These are phyloP conservation scores for Sinocyclocheilus grahami DNA, from an alignment of 2,113 vertebrate genomes.

Conservation along the genomic window DNA sequence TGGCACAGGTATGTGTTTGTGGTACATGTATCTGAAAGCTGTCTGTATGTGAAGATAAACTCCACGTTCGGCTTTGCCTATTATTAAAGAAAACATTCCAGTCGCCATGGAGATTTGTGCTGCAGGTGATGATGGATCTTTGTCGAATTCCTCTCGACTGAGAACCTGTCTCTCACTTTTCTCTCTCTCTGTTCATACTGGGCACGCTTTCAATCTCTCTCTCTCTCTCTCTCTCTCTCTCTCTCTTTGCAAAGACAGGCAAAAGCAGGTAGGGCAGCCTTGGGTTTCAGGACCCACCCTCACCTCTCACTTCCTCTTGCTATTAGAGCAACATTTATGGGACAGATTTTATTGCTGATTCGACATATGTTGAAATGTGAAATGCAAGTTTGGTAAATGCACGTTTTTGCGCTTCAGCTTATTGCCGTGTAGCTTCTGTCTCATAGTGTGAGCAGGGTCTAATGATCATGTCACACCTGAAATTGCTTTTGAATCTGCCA, in stretches of 20 bases:
- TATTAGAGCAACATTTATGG: too few relatives aligned
- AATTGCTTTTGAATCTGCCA: background rate
- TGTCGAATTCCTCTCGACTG: slow-evolving; percentile 67
- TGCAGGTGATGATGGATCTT: slow-evolving; percentile 69
- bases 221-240: slow-evolving; percentile 22
- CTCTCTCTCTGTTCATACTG: slow-evolving; percentile 26
- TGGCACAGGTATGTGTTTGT: slow-evolving; percentile 40
- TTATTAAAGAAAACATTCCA: slow-evolving; percentile 79
- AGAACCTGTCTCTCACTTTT: slow-evolving; percentile 52
- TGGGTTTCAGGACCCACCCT: slow-evolving; percentile 22
- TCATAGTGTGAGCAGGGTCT: background rate
- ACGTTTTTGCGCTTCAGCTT: too few relatives aligned
- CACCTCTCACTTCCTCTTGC: slow-evolving; percentile 34
- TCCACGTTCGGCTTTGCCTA: slow-evolving; percentile 63
- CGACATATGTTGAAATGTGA: background rate
- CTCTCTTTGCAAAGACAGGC: slow-evolving; percentile 58
- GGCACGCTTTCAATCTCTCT: slow-evolving; percentile 25
- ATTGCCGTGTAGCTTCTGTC: background rate
- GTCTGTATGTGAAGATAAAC: slow-evolving; percentile 66
- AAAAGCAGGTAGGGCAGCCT: slow-evolving; percentile 58
- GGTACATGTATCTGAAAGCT: slow-evolving; percentile 69
- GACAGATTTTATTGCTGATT: background rate
- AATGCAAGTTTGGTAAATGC: background rate
- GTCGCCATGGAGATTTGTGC: slow-evolving; percentile 61
- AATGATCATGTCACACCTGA: background rate